Percentiles rank a stretch among this genome's conserved stretches.
Evolutionary conservation across 2,888 invertebrate species (phyloP).

Genomic region (Nomada ferruginata): DNA sequence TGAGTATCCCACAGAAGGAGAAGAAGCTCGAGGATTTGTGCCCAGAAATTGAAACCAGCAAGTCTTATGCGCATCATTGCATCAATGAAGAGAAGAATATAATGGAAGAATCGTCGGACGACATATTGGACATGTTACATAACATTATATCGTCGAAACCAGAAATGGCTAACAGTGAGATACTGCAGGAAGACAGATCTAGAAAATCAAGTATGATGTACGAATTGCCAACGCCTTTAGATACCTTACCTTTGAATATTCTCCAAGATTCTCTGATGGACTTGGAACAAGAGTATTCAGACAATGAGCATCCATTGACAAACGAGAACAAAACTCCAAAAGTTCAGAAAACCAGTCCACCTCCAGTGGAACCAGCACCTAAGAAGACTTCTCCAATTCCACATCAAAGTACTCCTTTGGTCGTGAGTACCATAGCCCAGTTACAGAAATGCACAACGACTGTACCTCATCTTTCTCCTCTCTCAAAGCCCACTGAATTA

Average conservation of each 20-base stretch:
- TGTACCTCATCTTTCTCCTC: constrained; percentile 89
- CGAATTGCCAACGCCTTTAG: constrained; percentile 80
- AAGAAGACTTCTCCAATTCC: constrained; percentile 68
- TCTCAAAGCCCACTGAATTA: constrained; percentile 90
- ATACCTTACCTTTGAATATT: constrained; percentile 81
- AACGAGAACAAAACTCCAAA: constrained; percentile 60
- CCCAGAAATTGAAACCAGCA: constrained; percentile 64
- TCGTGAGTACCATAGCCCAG: constrained; percentile 77
- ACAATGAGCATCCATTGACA: constrained; percentile 57
- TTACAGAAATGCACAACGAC: constrained; percentile 83
- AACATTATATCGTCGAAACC: constrained; percentile 86
- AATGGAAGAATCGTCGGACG: constrained; percentile 87
- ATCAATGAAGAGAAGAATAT: constrained; percentile 71
- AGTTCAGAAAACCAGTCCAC: constrained; percentile 46
- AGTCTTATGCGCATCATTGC: constrained; percentile 59
- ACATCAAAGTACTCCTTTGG: constrained; percentile 73
- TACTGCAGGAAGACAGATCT: constrained; percentile 77
- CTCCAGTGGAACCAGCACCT: constrained; percentile 37
- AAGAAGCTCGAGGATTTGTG: constrained; percentile 65
- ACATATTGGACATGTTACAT: constrained; percentile 89
- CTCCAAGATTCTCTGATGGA: constrained; percentile 81
- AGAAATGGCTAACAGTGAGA: constrained; percentile 80
- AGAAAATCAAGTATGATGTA: constrained; percentile 80
- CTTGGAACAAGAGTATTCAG: constrained; percentile 68
- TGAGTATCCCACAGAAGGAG: constrained; percentile 55